Evolutionary conservation across 2,888 invertebrate genomes (phyloP), one percentile per base, ranked within the genome.

Genomic region (Drosophila niveifrons): DNA sequence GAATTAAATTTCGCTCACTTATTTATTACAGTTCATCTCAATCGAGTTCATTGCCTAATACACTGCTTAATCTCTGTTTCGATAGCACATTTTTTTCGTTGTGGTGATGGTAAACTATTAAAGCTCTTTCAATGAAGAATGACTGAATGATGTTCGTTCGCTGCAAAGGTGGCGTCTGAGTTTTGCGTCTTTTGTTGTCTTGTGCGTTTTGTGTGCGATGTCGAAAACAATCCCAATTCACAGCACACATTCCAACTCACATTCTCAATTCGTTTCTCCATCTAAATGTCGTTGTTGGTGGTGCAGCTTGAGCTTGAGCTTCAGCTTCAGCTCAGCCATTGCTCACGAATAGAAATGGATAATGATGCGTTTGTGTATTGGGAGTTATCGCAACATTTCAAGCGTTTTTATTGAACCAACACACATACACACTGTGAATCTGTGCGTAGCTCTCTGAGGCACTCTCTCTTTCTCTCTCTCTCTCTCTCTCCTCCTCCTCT

Each of bases 331-430:
- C 58, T 34, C 36, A 13, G 51, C 39, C 46, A 58, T 53, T 43
- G 39, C 59, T 62, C 57, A 48, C 39, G 62, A 69, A 80, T 71
- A 62, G 66, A 72, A 79, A 69, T 72, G 75, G 75, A 87, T 87
- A 83, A 83, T 87, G 83, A 87, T 82, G 82, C 80, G 78, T 75
- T 80, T 78, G 83, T 75, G 88, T 73, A 88, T 87, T 83, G 80
- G 83, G 82, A 82, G 70, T 66, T 82, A 71, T 71, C 70, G 80
- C 70, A 70, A 71, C 71, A 81, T 68, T 80, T 73, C 57, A 67
- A 76, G 64, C 65, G 70, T 65, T 80, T 71, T 73, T 70, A 63
- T 73, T 80, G 68, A 76, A 63, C 72, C 48, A 72, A 53, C 59
- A 70, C 50, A 56, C 44, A 62, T 34, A 39, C 48, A 48, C 23